Evolutionary conservation across 2,888 invertebrate species (phyloP), one percentile per base, ranked within the genome.

Genomic region (Eupeodes luniger): DNA sequence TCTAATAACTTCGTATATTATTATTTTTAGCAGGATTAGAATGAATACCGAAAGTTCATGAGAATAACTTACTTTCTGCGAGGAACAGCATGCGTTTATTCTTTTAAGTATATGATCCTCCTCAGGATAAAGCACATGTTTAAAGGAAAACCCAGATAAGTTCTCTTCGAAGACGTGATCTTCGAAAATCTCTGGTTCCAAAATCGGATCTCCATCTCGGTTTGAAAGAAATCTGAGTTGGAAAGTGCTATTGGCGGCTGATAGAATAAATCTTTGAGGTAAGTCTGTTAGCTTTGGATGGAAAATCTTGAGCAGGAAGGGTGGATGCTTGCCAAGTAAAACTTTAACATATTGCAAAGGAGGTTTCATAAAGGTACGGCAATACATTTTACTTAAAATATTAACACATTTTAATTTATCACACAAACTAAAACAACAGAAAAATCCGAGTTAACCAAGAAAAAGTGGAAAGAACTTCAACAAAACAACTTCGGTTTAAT

Each of bases 1-100:
- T 74, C 70, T 64, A 90, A 53, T 16, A 91, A 51, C 91, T 91
- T 61, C n/a, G 72, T 69, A 4, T 12, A 62, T 70, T 36, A 49
- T 47, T 14, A 62, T 67, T 19, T 61, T 27, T 27, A 27, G 36
- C 4, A 49, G 4, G 59, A 47, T 11, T 11, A 44, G 7, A 44
- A 57, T 40, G 12, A 14, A 51, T 14, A 5, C 5, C 4, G 11
- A 10, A 51, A 51, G 44, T 14, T 44, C 16, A 64, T 59, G 47
- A 36, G 11, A n/a, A 5, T 36, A 57, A 67, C 66, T 9, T 81
- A 88, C 87, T 40, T 88, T 61, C 36, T 76, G 34, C 1, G 77
- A 14, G 19, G 87, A 84, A 34, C 0, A 12, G 14, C 80, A 88
- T 19, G 27, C 19, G 53, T 88, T 88, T 6, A 88, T 11, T 12